Base-by-base conservation (phyloP, 2,888 invertebrate species). In the Plagodis dolabraria region DNA sequence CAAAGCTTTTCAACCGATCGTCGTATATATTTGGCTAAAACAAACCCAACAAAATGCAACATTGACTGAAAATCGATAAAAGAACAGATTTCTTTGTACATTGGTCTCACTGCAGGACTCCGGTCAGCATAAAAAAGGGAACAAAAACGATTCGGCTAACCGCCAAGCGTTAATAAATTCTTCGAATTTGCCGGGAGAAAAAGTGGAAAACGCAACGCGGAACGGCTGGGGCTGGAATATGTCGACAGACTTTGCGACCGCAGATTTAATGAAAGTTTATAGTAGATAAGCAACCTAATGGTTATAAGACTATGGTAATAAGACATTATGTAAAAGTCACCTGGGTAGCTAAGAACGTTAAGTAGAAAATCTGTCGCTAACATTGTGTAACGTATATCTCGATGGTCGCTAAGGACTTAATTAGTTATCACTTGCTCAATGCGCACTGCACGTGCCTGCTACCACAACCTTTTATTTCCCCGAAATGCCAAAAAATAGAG, bases 141-240 rank as follows among this genome's bases (percentile, higher is more conserved):
- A 80, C 80, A 85, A 88, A 86, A 88, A 85, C 80, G 68, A 74
- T 83, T 81, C 86, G 85, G 86, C 85, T 84, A 83, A 88, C 89
- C 90, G 85, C 89, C 84, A 85, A 88, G 83, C 86, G 87, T 86
- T 88, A 88, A 89, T 90, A 89, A 90, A 89, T 90, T 89, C 86
- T 85, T 86, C 76, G 85, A 85, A 87, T 87, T 86, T 87, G 82
- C 78, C 72, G 81, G 75, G 74, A 68, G 77, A 76, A 74, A 75
- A 74, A 75, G 76, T 72, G 80, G 75, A 81, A 83, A 79, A 76
- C 75, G 77, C 74, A 75, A 70, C 75, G 75, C 74, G 75, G 70
- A 67, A 72, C 75, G 74, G 76, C 74, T 75, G 77, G 54, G 77
- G 72, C 10, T 36, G 36, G 36, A 9, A 36, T 62, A 51, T 65